Evolutionary conservation across 2,888 invertebrate genomes (phyloP).

Genomic region (Brassicogethes aeneus): DNA sequence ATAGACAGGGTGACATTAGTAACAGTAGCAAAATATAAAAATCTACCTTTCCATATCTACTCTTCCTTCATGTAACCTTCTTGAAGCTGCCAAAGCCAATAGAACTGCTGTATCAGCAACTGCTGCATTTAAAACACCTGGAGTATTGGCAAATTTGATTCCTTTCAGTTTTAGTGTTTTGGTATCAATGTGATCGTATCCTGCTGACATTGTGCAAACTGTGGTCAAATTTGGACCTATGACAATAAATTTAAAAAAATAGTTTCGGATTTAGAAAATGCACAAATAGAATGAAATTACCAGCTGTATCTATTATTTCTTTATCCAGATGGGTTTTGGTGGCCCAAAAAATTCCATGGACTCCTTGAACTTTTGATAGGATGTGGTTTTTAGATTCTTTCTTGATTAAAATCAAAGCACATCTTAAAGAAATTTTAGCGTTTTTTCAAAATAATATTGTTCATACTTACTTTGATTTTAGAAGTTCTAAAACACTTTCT

Average conservation of each 20-base stretch:
- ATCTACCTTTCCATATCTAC: constrained; percentile 51
- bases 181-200: constrained; percentile 75
- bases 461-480: no score
- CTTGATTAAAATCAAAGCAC: constrained; percentile 22
- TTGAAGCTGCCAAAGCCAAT: constrained; percentile 63
- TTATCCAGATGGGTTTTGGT: constrained; percentile 45
- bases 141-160: constrained; percentile 74
- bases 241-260: constrained; percentile 12
- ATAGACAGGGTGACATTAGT: no score
- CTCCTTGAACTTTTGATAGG: constrained; percentile 43
- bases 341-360: constrained; percentile 54
- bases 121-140: constrained; percentile 61
- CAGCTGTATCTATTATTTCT: constrained; percentile 34
- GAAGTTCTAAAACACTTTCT: no score
- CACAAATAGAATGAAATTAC: no score
- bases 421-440: no score
- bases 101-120: constrained; percentile 79
- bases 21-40: no score
- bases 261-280: background rate
- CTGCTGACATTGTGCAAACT: constrained; percentile 78
- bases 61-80: constrained; percentile 69
- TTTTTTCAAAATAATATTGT: no score
- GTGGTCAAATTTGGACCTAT: constrained; percentile 67
- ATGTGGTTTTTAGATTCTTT: constrained; percentile 25
- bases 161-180: constrained; percentile 58